Evolutionary conservation across 2,113 vertebrate genomes (phyloP).

Genomic region (Tauraco erythrolophus): DNA sequence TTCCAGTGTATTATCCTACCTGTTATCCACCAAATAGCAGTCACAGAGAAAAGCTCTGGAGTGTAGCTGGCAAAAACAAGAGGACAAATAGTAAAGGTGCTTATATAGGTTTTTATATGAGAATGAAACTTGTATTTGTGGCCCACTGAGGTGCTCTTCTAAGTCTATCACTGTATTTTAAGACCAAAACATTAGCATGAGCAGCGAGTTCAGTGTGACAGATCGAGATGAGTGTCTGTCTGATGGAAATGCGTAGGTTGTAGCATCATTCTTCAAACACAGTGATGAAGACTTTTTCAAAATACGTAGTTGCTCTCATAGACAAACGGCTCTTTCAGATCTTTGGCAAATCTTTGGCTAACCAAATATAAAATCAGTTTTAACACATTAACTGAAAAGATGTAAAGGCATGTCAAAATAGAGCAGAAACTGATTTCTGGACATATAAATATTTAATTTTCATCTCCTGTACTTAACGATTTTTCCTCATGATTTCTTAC

Average conservation of each 20-base stretch:
- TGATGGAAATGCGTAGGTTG: background rate
- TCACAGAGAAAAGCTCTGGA: background rate
- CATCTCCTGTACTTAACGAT: background rate
- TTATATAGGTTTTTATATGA: background rate
- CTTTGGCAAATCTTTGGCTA: constrained; percentile 34
- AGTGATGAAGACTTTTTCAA: background rate
- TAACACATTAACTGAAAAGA: background rate
- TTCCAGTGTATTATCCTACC: background rate
- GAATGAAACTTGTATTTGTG: background rate
- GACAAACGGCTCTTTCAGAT: background rate
- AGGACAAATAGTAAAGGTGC: background rate
- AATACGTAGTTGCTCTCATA: background rate
- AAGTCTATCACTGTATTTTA: background rate
- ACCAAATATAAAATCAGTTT: background rate
- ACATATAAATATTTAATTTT: background rate
- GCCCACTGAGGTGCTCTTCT: background rate
- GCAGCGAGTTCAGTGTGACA: background rate
- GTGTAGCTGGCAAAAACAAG: background rate
- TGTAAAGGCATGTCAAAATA: background rate
- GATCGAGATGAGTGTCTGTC: background rate
- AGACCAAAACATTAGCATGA: background rate
- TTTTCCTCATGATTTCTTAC: background rate
- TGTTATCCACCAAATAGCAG: background rate
- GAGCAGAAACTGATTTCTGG: background rate
- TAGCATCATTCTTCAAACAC: background rate